Evolutionary conservation across 2,113 vertebrate genomes (phyloP), one percentile per base, ranked within the genome.

Genomic region (Syngnathoides biaculeatus): DNA sequence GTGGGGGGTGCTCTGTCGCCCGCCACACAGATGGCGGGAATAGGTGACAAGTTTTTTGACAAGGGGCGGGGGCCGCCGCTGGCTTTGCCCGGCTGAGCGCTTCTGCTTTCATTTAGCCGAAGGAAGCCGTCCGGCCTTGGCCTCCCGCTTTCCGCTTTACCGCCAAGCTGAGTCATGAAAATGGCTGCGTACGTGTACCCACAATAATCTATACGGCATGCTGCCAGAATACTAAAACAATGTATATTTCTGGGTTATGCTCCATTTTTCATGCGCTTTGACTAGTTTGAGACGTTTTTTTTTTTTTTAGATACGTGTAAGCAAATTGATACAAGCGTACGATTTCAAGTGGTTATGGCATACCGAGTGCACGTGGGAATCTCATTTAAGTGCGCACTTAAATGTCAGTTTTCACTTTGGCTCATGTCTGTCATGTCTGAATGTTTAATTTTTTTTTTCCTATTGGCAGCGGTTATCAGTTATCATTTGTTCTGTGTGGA

Each of bases 321-420:
- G 5, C 17, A 64, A 61, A 13, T 68, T 65, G 55, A 72, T 8
- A 47, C 9, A 8, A 47, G 72, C 83, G 55, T 79, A 72, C 72
- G 83, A 59, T 84, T 67, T 83, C 68, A 77, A 82, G 85, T 80
- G 82, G 71, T 85, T 77, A 86, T 86, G 80, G 79, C 88, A 79
- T 87, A 82, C 79, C 70, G 74, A 84, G 73, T 86, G 71, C 80
- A 79, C 83, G 80, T 86, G 88, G 92, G 92, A 93, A 93, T 93
- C 92, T 93, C 92, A 93, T 93, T 93, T 93, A 93, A 93, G 92
- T 92, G 77, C 86, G 85, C 81, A 88, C 92, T 93, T 93, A 93
- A 93, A 93, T 93, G 92, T 85, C 90, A 83, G 77, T 87, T 77
- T 85, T 86, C 88, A 88, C 77, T 87, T 88, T 88, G 85, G 75